A percentile compares a stretch with the other conserved stretches of the same genome.
Conservation (phyloP, 2,113 vertebrate genomes). For the Thamnaconus septentrionalis region DNA sequence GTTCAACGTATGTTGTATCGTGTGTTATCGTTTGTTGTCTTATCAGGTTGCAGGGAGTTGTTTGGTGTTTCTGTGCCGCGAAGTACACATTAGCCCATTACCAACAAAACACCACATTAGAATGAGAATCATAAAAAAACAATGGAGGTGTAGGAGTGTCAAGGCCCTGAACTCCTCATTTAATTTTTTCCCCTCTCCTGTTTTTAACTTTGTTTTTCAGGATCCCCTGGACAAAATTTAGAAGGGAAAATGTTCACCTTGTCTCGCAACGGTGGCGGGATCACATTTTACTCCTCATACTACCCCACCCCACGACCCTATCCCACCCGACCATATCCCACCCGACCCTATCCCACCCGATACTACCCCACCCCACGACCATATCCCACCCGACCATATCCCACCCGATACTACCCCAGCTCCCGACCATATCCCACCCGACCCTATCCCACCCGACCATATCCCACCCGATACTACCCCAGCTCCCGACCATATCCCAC, state of each 20-base stretch:
- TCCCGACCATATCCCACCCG: no score
- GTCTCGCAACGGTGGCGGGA: neutral
- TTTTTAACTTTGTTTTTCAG: conserved; percentile 17
- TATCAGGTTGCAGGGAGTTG: no score
- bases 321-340: conserved; percentile 10
- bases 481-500: neutral
- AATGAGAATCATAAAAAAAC: neutral
- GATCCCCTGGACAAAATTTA: neutral
- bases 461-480: neutral
- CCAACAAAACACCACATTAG: no score
- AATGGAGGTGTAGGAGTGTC: neutral
- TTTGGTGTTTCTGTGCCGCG: no score
- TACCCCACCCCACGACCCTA: neutral
- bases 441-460: no score
- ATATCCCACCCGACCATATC: no score
- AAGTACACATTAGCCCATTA: no score
- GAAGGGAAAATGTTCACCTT: conserved; percentile 57
- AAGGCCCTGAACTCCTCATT: neutral
- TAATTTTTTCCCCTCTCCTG: neutral
- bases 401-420: no score
- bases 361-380: no score
- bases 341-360: neutral
- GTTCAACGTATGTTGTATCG: no score
- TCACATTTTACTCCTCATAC: conserved; percentile 20
- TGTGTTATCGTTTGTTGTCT: no score